Evolutionary conservation across 1,140 invertebrate genomes (phyloP).

Genomic region (Rhagoletis zephyria): DNA sequence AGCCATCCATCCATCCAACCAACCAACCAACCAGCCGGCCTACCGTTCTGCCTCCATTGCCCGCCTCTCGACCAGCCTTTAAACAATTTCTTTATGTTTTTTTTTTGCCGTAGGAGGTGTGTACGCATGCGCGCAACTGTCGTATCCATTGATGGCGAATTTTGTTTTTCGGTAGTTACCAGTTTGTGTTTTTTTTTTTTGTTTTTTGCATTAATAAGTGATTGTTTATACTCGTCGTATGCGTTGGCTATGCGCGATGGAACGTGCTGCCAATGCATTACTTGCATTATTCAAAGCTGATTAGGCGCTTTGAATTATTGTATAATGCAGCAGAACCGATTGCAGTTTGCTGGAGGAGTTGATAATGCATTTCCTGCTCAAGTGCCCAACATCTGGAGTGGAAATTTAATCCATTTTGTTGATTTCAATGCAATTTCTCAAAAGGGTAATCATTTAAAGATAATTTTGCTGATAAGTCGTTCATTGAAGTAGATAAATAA

Average conservation of each 20-base stretch:
- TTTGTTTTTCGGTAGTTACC: neutral
- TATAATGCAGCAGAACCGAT: neutral
- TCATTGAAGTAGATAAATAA: no score
- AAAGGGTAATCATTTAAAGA: neutral
- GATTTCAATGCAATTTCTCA: neutral
- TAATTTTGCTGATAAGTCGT: neutral
- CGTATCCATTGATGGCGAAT: conserved; percentile 50
- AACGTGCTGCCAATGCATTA: conserved; percentile 31
- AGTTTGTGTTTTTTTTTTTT: conserved; percentile 14
- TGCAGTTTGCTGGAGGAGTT: neutral
- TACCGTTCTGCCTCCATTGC: conserved; percentile 38
- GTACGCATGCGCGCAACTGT: conserved; percentile 35
- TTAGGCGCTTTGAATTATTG: conserved; percentile 28
- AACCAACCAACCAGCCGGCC: conserved; percentile 25
- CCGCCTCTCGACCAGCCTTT: conserved; percentile 64
- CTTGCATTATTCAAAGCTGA: conserved; percentile 39
- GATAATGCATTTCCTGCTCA: conserved; percentile 37
- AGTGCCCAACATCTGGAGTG: neutral
- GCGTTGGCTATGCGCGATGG: neutral
- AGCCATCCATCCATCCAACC: neutral
- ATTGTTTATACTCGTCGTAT: conserved; percentile 7
- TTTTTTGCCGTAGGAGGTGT: conserved; percentile 29
- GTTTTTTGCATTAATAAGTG: conserved; percentile 20
- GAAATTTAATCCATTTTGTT: neutral
- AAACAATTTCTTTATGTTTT: neutral